These are phyloP conservation scores for Actinopyga echinites DNA, from an alignment of 53 echinoderm and acorn worm species.

Conservation along the genomic window DNA sequence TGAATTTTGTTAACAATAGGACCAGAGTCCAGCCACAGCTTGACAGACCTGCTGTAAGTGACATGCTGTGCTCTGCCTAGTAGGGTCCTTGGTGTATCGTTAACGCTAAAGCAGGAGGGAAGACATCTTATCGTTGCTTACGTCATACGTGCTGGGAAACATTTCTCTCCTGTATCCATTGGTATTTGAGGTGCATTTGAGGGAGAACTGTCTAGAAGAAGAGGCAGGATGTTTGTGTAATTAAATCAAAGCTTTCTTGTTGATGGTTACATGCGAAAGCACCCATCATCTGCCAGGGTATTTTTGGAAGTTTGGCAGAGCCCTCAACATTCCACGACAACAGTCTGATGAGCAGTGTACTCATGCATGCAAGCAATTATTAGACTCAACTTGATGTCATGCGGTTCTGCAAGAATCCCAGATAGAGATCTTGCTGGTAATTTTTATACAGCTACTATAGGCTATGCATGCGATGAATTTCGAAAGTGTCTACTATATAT, in stretches of 20 bases:
- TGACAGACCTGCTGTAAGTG: constrained; percentile 2
- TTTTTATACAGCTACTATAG: too few relatives aligned
- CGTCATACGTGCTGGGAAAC: constrained; percentile 42
- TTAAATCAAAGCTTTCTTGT: constrained; percentile 29
- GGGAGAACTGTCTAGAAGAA: not conserved
- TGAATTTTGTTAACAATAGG: not conserved
- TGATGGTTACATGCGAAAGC: not conserved
- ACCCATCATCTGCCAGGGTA: too few relatives aligned
- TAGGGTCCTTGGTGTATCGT: constrained; percentile 29
- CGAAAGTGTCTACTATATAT: too few relatives aligned
- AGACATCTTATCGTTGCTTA: constrained; percentile 31
- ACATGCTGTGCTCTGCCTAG: constrained; percentile 36
- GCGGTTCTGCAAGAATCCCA: too few relatives aligned
- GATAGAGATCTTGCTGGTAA: too few relatives aligned
- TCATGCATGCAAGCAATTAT: too few relatives aligned
- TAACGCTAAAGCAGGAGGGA: constrained; percentile 27
- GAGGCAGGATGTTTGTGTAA: constrained; percentile 19
- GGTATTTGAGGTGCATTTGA: constrained; percentile 26
- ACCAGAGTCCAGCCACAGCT: not conserved
- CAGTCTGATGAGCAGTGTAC: too few relatives aligned
- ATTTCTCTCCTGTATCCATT: constrained; percentile 24
- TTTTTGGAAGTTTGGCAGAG: too few relatives aligned
- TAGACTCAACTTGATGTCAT: too few relatives aligned
- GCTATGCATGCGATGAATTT: too few relatives aligned
- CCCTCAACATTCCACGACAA: too few relatives aligned